Percentiles rank a stretch among this genome's conserved stretches.
These are phyloP conservation scores for Astatotilapia flaviijosephi DNA, from an alignment of 2,113 vertebrate species.

Conservation along the genomic window DNA sequence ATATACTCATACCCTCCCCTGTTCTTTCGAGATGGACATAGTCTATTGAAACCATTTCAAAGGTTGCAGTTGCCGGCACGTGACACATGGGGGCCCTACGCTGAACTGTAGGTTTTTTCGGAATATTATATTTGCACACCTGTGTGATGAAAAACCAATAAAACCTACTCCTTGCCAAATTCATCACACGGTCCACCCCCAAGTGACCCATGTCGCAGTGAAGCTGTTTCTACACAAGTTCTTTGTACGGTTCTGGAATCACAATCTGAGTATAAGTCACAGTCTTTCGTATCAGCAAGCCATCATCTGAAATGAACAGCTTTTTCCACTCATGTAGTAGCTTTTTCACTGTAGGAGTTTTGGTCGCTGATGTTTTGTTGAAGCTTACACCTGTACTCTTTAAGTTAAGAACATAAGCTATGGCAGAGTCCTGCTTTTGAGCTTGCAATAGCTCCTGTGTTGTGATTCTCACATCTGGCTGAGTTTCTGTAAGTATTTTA, in stretches of 20 bases:
- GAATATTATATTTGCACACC: not conserved
- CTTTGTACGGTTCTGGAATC: no score
- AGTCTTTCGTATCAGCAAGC: no score
- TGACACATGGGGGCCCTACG: rapidly evolving
- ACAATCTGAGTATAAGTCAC: no score
- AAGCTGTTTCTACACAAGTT: no score
- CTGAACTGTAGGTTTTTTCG: not conserved
- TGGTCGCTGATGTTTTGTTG: not conserved
- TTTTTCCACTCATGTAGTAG: not conserved
- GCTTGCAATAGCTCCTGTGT: not conserved
- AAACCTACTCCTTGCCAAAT: no score
- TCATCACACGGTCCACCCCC: no score
- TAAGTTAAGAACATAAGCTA: not conserved
- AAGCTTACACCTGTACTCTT: not conserved
- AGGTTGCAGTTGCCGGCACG: not conserved
- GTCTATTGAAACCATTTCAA: not conserved
- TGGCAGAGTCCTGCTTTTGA: rapidly evolving
- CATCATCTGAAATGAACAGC: no score
- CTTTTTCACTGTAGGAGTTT: not conserved
- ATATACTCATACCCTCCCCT: not conserved
- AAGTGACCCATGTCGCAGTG: no score
- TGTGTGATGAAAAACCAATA: not conserved
- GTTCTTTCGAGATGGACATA: not conserved
- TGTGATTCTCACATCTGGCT: not conserved
- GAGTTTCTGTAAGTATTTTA: not conserved